Percentiles rank a stretch among this genome's conserved stretches.
These are phyloP conservation scores for Drosophila melanocephala DNA, from an alignment of 2,888 invertebrate species.

Conservation along the genomic window DNA sequence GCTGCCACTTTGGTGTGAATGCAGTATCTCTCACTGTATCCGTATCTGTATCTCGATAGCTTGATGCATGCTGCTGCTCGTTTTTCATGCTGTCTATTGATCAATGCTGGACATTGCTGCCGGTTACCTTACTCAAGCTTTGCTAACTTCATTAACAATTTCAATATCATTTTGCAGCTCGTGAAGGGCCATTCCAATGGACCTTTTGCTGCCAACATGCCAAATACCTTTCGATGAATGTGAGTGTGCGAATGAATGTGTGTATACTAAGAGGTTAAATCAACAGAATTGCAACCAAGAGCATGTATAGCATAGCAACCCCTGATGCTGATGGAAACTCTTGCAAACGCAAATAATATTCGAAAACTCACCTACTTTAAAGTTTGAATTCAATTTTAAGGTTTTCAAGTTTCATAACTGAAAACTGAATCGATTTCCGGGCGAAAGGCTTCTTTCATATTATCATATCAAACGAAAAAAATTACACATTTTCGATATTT, in stretches of 20 bases:
- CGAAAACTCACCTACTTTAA: neutral
- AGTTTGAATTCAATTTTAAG: neutral
- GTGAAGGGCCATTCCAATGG: conserved; percentile 48
- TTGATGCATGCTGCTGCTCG: conserved; percentile 8
- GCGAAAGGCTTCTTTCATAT: neutral
- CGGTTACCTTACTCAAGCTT: conserved; percentile 25
- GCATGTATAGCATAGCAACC: neutral
- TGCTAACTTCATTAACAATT: conserved; percentile 80
- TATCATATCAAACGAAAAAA: neutral
- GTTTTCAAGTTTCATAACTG: neutral
- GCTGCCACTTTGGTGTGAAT: conserved; percentile 46
- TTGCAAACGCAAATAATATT: neutral
- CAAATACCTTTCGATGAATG: neutral
- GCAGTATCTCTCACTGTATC: conserved; percentile 18
- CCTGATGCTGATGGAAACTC: neutral
- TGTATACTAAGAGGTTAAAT: conserved; percentile 15
- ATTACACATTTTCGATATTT: neutral
- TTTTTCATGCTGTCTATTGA: conserved; percentile 33
- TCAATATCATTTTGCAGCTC: conserved; percentile 66
- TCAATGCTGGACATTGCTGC: conserved; percentile 32
- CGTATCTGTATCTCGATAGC: conserved; percentile 4
- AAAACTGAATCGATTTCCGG: neutral
- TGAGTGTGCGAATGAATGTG: neutral
- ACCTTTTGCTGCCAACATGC: conserved; percentile 9
- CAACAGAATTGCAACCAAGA: conserved; percentile 2